Conservation (phyloP, 2,113 vertebrate genomes). For the Lycaon pictus region DNA sequence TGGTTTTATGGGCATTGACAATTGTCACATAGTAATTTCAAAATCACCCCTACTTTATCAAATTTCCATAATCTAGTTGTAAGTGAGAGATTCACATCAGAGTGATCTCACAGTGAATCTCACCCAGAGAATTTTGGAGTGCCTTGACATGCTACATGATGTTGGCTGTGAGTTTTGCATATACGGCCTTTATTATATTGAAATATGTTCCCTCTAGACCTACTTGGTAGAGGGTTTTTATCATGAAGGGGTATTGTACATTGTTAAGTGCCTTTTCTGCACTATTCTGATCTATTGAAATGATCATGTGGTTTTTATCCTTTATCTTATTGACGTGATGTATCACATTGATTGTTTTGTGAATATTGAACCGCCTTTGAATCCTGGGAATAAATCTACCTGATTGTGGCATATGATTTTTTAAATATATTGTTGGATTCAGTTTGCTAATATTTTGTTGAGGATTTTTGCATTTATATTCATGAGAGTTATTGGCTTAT, state of each 20-base stretch:
- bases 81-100: not conserved
- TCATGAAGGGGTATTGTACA: not conserved
- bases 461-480: not conserved
- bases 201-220: not conserved
- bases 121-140: not conserved
- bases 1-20: not conserved
- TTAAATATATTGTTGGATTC: not conserved
- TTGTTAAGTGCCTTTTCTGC: not conserved
- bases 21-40: constrained; percentile 43
- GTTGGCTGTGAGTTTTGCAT: not conserved
- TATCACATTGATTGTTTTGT: not conserved
- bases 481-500: not conserved
- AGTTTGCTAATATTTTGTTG: not conserved
- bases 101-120: not conserved
- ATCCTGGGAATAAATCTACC: not conserved
- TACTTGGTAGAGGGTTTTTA: not conserved
- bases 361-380: not conserved
- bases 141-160: not conserved
- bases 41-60: not conserved
- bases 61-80: not conserved
- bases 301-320: not conserved
- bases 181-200: not conserved
- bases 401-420: not conserved
- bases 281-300: not conserved
- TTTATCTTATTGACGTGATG: not conserved